Base-by-base conservation (phyloP, 2,113 vertebrate genomes). In the Albula glossodonta region DNA sequence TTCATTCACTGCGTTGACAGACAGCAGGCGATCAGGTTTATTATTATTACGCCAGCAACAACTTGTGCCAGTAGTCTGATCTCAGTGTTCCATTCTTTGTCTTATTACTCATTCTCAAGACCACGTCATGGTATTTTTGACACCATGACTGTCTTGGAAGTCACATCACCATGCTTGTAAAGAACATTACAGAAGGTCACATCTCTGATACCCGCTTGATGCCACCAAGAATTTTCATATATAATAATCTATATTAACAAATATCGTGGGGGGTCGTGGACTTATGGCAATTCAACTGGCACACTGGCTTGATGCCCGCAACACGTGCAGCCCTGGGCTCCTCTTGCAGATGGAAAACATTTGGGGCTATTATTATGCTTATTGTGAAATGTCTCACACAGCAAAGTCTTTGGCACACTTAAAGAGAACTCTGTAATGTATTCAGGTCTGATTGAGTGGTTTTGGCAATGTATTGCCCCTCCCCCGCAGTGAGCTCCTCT, bases 331-430 rank as follows among this genome's bases (percentile, higher is more conserved):
- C 91, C 92, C 87, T 91, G 88, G 90, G 48, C 66, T 92, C 90
- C 86, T 79, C 86, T 89, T 22, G 89, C 95, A 95, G 94, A 95
- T 95, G 95, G 95, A 95, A 95, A 91, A 92, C 92, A 95, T 94
- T 95, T 91, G 93, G 91, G 91, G 87, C 93, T 93, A 94, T 95
- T 95, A 95, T 95, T 94, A 93, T 93, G 91, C 92, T 94, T 92
- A 89, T 94, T 92, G 93, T 94, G 92, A 93, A 94, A 93, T 91
- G 93, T 95, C 93, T 93, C 94, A 92, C 89, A 90, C 90, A 89
- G 86, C 93, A 92, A 94, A 95, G 92, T 94, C 94, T 94, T 92
- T 95, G 94, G 94, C 94, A 95, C 94, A 95, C 94, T 95, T 96
- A 94, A 96, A 96, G 94, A 93, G 92, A 93, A 91, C 92, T 91